phyloP scores from a whole-genome alignment of 2,888 invertebrate species.

The Tenthredo scrophulariae region DNA sequence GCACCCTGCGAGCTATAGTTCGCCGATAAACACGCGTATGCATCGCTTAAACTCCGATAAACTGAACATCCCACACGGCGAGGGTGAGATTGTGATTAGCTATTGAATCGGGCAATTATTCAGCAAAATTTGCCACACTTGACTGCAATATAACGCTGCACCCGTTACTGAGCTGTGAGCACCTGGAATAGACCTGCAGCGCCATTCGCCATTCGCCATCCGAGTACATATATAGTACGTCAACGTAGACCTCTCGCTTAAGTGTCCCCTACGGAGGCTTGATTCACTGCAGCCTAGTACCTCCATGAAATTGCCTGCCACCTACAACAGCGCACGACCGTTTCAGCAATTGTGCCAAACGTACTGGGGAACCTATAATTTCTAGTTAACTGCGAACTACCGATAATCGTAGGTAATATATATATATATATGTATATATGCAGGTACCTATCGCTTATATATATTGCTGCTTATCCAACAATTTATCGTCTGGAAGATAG shows the following conservation, averaged over 20 bases:
- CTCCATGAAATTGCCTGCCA: slow-evolving; percentile 68
- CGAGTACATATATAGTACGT: background rate
- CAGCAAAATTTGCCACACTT: slow-evolving; percentile 64
- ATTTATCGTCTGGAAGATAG: background rate
- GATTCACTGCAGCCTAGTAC: slow-evolving; percentile 65
- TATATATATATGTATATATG: background rate
- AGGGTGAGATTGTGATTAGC: slow-evolving; percentile 64
- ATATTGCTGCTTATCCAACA: slow-evolving; percentile 3
- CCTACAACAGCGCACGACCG: slow-evolving; percentile 55
- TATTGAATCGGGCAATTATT: slow-evolving; percentile 73
- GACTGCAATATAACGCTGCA: slow-evolving; percentile 44
- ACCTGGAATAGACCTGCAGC: slow-evolving; percentile 1
- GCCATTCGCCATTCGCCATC: background rate
- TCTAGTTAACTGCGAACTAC: slow-evolving; percentile 45
- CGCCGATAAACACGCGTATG: slow-evolving; percentile 25
- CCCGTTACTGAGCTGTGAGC: background rate
- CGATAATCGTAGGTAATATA: slow-evolving; percentile 36
- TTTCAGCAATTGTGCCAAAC: slow-evolving; percentile 46
- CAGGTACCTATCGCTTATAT: background rate
- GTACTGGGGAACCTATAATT: slow-evolving; percentile 50
- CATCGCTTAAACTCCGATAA: slow-evolving; percentile 8
- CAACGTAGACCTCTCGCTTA: slow-evolving; percentile 56
- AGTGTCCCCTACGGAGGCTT: slow-evolving; percentile 67
- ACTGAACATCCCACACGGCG: background rate
- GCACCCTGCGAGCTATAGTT: slow-evolving; percentile 25